Percentiles rank a stretch among this genome's conserved stretches.
Evolutionary conservation across 2,113 vertebrate species (phyloP).

Genomic region (Suncus etruscus): DNA sequence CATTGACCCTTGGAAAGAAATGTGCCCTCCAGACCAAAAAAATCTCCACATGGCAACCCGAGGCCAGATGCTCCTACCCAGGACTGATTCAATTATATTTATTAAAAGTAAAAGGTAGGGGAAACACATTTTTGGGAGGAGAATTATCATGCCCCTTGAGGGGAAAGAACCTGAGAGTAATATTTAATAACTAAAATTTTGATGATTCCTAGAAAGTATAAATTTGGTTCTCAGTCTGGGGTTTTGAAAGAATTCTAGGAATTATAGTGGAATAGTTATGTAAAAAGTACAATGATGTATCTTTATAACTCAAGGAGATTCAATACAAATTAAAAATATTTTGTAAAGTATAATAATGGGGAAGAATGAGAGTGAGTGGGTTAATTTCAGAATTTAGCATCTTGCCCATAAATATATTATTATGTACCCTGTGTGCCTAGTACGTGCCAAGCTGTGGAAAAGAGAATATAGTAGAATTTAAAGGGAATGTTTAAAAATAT

Average conservation of each 20-base stretch:
- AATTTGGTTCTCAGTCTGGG: constrained; percentile 48
- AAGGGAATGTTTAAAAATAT: not conserved
- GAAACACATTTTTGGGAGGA: constrained; percentile 28
- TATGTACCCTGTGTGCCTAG: not conserved
- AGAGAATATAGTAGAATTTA: not conserved
- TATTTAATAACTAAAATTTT: constrained; percentile 6
- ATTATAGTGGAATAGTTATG: not conserved
- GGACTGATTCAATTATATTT: constrained; percentile 75
- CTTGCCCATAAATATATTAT: constrained; percentile 37
- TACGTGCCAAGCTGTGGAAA: not conserved
- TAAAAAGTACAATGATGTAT: not conserved
- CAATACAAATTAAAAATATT: too few relatives aligned
- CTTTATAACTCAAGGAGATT: too few relatives aligned
- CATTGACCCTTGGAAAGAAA: constrained; percentile 89
- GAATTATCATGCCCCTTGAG: constrained; percentile 56
- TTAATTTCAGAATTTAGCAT: not conserved
- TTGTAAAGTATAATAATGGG: too few relatives aligned
- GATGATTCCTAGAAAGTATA: constrained; percentile 54
- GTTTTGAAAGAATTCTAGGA: constrained; percentile 56
- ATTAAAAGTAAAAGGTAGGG: constrained; percentile 72
- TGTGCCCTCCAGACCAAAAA: constrained; percentile 89
- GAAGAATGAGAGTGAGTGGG: too few relatives aligned
- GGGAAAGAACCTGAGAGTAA: constrained; percentile 36
- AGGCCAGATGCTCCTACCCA: constrained; percentile 87
- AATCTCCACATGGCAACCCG: constrained; percentile 85